These are phyloP conservation scores for Loxodonta africana DNA, from an alignment of 2,113 vertebrate genomes.

Conservation along the genomic window DNA sequence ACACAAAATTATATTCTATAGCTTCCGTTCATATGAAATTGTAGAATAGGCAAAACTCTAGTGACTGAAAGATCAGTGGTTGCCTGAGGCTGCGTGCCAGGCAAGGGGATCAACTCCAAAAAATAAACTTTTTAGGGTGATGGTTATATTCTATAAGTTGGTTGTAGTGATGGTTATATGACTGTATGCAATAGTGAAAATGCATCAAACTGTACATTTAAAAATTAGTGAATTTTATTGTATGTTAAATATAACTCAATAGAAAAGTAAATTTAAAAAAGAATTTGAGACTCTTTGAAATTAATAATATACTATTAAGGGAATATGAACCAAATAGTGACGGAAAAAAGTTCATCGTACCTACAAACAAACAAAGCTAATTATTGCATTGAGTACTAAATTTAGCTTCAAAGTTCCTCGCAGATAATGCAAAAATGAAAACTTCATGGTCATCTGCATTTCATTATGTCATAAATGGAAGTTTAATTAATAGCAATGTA, in stretches of 20 bases:
- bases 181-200: too few species aligned
- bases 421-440: constrained; percentile 52
- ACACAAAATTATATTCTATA: not conserved
- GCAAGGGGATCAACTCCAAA: not conserved
- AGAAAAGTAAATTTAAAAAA: constrained; percentile 23
- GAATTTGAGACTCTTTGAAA: constrained; percentile 29
- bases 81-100: not conserved
- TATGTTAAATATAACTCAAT: constrained; percentile 11
- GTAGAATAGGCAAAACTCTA: not conserved
- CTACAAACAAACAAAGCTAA: not conserved
- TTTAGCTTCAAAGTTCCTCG: constrained; percentile 9
- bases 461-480: constrained; percentile 43
- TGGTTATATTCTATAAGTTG: not conserved
- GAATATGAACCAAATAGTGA: constrained; percentile 52
- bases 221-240: constrained; percentile 1
- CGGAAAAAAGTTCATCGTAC: not conserved
- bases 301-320: not conserved
- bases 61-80: not conserved
- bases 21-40: constrained; percentile 14
- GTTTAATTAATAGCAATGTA: too few species aligned
- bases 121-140: not conserved
- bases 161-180: too few species aligned
- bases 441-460: not conserved
- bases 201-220: not conserved
- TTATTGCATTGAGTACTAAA: constrained; percentile 9